These are phyloP conservation scores for Ia io DNA, from an alignment of 2,113 vertebrate species.

Conservation along the genomic window DNA sequence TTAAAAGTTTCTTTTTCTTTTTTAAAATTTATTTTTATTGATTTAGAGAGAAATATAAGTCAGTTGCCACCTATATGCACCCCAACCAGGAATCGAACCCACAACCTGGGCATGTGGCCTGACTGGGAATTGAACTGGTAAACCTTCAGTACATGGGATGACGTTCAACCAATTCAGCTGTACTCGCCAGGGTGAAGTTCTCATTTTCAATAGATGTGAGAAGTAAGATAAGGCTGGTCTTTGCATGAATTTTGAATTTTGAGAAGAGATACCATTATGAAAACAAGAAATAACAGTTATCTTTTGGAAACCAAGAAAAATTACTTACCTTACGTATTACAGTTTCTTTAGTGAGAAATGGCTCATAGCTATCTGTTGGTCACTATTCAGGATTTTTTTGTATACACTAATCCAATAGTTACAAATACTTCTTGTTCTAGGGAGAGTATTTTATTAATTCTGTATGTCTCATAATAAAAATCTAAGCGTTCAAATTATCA, in stretches of 20 bases:
- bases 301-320: slow-evolving; percentile 15
- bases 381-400: background rate
- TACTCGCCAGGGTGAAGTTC: too few relatives aligned
- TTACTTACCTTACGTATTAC: background rate
- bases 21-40: too few relatives aligned
- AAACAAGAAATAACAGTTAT: background rate
- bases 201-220: slow-evolving; percentile 12
- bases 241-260: slow-evolving; percentile 9
- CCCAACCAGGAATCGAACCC: too few relatives aligned
- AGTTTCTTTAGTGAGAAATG: background rate
- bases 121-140: too few relatives aligned
- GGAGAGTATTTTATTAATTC: background rate
- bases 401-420: background rate
- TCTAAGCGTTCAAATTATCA: background rate
- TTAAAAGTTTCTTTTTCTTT: background rate
- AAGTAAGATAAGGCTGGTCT: background rate
- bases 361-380: background rate
- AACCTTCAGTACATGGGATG: too few relatives aligned
- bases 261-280: background rate
- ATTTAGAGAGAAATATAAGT: too few relatives aligned
- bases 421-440: background rate
- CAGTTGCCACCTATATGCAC: too few relatives aligned
- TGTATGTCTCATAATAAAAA: background rate
- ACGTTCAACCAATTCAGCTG: too few relatives aligned
- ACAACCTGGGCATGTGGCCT: too few relatives aligned